Percentiles rank a stretch among this genome's conserved stretches.
Evolutionary conservation across 2,113 vertebrate species (phyloP).

Genomic region (Lanius ludovicianus): DNA sequence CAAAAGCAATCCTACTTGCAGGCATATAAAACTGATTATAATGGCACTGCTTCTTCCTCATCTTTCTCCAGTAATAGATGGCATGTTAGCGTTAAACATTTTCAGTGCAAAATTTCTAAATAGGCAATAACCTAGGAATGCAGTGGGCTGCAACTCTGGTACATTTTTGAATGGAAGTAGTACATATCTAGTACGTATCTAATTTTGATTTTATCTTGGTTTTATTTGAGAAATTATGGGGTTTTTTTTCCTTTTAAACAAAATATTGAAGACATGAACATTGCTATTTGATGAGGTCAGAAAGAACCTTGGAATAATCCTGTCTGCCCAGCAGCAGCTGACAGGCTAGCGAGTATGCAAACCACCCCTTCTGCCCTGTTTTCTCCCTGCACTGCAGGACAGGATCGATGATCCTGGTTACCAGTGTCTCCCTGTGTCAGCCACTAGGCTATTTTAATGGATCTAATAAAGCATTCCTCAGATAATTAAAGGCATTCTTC

Average conservation of each 20-base stretch:
- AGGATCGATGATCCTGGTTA: neutral
- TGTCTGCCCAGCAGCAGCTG: neutral
- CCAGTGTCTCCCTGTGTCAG: neutral
- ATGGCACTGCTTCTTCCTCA: neutral
- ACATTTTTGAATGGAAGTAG: neutral
- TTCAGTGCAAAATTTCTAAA: neutral
- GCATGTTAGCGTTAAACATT: neutral
- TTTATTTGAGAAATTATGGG: neutral
- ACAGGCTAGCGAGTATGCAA: neutral
- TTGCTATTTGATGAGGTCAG: neutral
- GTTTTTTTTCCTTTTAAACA: neutral
- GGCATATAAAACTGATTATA: constrained; percentile 19
- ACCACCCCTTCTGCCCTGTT: neutral
- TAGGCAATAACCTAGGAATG: neutral
- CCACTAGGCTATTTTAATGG: neutral
- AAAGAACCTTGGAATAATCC: neutral
- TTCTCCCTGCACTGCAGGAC: neutral
- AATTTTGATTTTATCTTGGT: neutral
- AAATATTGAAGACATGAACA: neutral
- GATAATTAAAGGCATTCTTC: neutral
- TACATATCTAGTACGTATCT: neutral
- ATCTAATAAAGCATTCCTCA: neutral
- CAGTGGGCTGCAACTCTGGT: neutral
- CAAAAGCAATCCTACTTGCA: constrained; percentile 65
- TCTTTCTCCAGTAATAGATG: neutral